Evolutionary conservation across 64 coral and sea anemone species (phyloP).

Genomic region (Porites lutea): DNA sequence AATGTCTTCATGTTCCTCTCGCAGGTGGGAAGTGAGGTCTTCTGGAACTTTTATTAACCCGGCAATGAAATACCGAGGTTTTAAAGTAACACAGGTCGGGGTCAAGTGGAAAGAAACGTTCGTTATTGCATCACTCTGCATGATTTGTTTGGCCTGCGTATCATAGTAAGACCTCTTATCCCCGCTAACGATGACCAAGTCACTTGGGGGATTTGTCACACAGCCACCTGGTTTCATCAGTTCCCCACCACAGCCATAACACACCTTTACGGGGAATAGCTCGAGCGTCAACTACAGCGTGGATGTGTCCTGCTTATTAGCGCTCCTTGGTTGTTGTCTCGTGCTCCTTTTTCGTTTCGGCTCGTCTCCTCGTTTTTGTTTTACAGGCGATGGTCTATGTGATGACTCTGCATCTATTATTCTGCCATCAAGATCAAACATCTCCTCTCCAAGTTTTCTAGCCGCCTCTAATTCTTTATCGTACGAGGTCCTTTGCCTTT

Average conservation of each 20-base stretch:
- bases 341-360: neutral
- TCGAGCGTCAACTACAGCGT: neutral
- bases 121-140: slow-evolving; percentile 42
- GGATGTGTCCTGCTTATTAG: neutral
- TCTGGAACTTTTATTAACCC: slow-evolving; percentile 58
- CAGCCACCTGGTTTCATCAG: slow-evolving; percentile 2
- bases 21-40: slow-evolving; percentile 19
- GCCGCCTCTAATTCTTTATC: neutral
- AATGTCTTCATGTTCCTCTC: slow-evolving; percentile 13
- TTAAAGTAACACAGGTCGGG: slow-evolving; percentile 47
- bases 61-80: slow-evolving; percentile 37
- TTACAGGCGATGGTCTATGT: neutral
- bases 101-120: slow-evolving; percentile 70
- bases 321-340: neutral
- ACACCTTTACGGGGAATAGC: slow-evolving; percentile 19
- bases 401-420: slow-evolving; percentile 18
- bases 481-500: neutral
- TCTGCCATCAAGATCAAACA: slow-evolving; percentile 24
- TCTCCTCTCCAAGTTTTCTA: slow-evolving; percentile 36
- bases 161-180: slow-evolving; percentile 66
- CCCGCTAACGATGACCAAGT: slow-evolving; percentile 44
- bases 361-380: neutral
- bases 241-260: slow-evolving; percentile 35
- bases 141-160: slow-evolving; percentile 9
- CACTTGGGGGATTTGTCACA: slow-evolving; percentile 9